Evolutionary conservation across 2,888 invertebrate genomes (phyloP), one percentile per base, ranked within the genome.

Genomic region (Agrochola macilenta): DNA sequence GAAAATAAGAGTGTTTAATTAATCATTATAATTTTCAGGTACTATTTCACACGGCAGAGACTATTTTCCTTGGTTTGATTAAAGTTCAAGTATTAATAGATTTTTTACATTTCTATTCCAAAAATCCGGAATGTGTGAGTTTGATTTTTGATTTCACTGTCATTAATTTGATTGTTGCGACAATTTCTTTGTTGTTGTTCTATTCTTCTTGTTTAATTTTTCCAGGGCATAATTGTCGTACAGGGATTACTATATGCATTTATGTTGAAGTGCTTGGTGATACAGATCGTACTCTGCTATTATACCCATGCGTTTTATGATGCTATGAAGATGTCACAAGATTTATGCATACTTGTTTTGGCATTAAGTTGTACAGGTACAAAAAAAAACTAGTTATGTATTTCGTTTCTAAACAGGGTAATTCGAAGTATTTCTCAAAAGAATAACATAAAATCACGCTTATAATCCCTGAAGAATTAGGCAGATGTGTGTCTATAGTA

Each of bases 41-140:
- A 17, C n/a, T 80, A 17, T 65, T 30, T 57, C 78, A 70, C n/a
- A 80, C 78, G 17, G 12, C 30, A 7, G 80, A 80, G 8, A 83
- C 65, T 0, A 23, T 83, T 26, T 49, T 83, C 3, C 60, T 66
- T 12, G 46, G 69, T 7, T 61, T 80, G 23, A n/a, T 69, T 26
- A 80, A 78, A 65, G 26, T 70, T 61, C 69, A 80, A 78, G 30
- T 80, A 26, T 52, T 80, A 26, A 80, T 80, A 14, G 26, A 57
- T 9, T 80, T 70, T 54, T 61, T 77, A 60, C 65, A 80, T 66
- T 65, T 26, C 30, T 49, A 77, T 61, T 30, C 83, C 1, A 66
- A 7, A 61, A 69, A 80, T 39, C 39, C 65, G 9, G 83, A 83
- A 2, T 17, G 7, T 49, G 83, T 80, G 5, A 77, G 83, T 83